These are phyloP conservation scores for Spilogale gracilis DNA, from an alignment of 2,113 vertebrate genomes.

Conservation along the genomic window DNA sequence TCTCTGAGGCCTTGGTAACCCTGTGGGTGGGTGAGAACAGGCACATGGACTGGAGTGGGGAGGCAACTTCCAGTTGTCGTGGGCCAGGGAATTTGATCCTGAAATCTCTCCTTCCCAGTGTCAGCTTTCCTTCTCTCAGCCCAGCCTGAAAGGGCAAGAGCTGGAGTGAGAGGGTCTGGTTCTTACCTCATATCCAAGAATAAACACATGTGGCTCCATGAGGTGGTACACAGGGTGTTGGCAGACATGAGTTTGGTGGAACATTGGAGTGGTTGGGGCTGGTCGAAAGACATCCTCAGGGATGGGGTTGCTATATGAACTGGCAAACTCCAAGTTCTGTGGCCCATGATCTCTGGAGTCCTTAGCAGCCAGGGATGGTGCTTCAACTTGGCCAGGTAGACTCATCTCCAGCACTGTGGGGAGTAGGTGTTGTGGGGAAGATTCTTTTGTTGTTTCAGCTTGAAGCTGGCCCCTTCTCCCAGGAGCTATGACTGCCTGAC, in stretches of 20 bases:
- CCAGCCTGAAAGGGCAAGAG: not conserved
- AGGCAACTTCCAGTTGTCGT: conserved; percentile 55
- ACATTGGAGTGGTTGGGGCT: not conserved
- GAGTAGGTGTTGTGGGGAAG: not conserved
- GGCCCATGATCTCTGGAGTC: not conserved
- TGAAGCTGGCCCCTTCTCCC: not conserved
- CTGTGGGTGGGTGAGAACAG: conserved; percentile 76
- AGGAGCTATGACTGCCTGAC: not conserved
- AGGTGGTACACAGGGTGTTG: not conserved
- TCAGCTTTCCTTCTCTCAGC: conserved; percentile 20
- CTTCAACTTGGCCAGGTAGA: not conserved
- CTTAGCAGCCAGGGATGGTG: not conserved
- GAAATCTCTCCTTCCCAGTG: conserved; percentile 45
- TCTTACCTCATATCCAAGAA: not conserved
- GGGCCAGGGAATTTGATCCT: conserved; percentile 63
- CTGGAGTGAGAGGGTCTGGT: not conserved
- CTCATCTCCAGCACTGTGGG: not conserved
- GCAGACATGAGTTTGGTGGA: not conserved
- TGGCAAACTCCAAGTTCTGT: not conserved
- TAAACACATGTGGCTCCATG: not conserved
- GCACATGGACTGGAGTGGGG: conserved; percentile 67
- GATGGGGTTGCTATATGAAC: not conserved
- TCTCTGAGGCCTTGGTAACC: conserved; percentile 76
- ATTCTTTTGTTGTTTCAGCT: not conserved
- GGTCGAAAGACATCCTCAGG: not conserved